Conservation (phyloP, 2,797 vertebrate genomes). For the Coracias cyanogaster region DNA sequence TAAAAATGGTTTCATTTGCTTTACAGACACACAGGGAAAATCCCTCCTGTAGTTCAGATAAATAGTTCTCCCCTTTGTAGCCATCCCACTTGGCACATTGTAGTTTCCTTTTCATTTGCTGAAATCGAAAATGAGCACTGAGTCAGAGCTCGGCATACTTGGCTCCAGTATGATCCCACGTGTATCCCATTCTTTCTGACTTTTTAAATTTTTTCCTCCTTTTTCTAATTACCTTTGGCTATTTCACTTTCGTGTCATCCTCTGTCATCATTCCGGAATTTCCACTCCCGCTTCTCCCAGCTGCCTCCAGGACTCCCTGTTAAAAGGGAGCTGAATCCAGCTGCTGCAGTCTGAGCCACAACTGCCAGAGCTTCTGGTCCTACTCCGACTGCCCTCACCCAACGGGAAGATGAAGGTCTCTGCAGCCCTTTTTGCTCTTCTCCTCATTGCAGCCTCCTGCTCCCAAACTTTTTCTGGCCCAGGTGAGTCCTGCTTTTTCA, state of each 20-base stretch:
- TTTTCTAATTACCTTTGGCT: neutral
- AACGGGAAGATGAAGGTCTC: neutral
- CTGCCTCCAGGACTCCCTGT: neutral
- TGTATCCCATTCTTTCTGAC: neutral
- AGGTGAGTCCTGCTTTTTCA: slow-evolving; percentile 43
- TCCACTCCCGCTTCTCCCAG: neutral
- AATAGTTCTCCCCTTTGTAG: neutral
- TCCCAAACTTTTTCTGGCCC: slow-evolving; percentile 11
- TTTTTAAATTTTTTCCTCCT: neutral
- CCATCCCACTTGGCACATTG: neutral
- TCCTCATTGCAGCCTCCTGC: slow-evolving; percentile 39
- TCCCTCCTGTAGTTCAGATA: neutral
- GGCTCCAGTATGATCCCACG: neutral
- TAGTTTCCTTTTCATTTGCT: neutral
- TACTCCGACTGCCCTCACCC: neutral
- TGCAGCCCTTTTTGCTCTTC: neutral
- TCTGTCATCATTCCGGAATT: slow-evolving; percentile 38
- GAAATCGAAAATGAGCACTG: neutral
- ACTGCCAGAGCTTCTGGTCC: neutral
- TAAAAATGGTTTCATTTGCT: neutral
- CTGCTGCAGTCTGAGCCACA: neutral
- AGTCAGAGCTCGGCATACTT: neutral
- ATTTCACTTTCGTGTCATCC: neutral
- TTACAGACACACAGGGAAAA: neutral
- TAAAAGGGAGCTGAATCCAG: slow-evolving; percentile 27